A percentile compares a stretch with the other conserved stretches of the same genome.
These are phyloP conservation scores for Anthonomus grandis DNA, from an alignment of 1,140 invertebrate genomes.

Conservation along the genomic window DNA sequence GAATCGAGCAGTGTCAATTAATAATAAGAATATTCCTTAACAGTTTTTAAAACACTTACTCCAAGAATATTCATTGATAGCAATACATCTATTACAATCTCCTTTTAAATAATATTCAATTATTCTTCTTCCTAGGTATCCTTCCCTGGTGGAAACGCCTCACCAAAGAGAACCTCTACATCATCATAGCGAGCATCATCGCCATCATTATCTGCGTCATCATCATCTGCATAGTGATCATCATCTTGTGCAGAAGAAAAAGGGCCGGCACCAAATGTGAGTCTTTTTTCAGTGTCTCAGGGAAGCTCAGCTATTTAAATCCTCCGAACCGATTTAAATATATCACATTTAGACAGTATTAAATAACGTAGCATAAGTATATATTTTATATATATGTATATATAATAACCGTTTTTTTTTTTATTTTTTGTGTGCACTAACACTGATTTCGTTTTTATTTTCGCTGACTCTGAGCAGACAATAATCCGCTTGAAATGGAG, in stretches of 20 bases:
- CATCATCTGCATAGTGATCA: constrained; percentile 78
- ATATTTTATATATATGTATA: background rate
- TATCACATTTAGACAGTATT: constrained; percentile 8
- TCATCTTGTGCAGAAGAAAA: constrained; percentile 75
- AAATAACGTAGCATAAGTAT: background rate
- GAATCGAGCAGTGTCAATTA: background rate
- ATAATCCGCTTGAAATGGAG: constrained; percentile 73
- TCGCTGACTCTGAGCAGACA: constrained; percentile 59
- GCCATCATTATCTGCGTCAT: constrained; percentile 72
- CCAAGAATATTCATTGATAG: too few species aligned
- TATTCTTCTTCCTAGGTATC: constrained; percentile 30
- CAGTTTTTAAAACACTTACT: too few species aligned
- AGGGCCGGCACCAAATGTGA: constrained; percentile 82
- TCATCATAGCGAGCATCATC: constrained; percentile 71
- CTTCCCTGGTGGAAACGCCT: constrained; percentile 71
- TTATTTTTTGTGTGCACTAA: constrained; percentile 17
- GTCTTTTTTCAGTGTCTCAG: constrained; percentile 48
- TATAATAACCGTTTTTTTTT: constrained; percentile 1
- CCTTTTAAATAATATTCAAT: too few species aligned
- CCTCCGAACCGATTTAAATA: constrained; percentile 14
- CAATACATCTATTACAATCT: too few species aligned
- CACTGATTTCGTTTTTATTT: constrained; percentile 46
- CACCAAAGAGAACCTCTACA: constrained; percentile 71
- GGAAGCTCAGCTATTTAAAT: background rate
- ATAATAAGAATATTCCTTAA: too few species aligned